Conservation (phyloP, 1,140 invertebrate genomes). For the Drosophila grimshawi region DNA sequence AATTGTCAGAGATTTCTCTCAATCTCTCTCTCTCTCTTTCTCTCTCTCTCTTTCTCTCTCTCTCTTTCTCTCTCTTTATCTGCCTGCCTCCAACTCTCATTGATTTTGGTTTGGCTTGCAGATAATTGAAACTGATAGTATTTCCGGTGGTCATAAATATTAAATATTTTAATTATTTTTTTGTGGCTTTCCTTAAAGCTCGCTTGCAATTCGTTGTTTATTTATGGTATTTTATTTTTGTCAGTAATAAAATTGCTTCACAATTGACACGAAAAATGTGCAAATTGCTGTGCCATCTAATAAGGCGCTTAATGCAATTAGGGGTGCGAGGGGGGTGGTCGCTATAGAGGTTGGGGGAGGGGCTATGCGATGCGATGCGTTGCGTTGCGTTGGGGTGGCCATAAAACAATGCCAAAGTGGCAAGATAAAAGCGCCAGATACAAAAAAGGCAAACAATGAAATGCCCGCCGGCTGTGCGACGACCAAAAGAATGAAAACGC, state of each 20-base stretch:
- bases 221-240: not conserved
- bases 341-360: not conserved
- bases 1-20: not conserved
- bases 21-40: too few species aligned
- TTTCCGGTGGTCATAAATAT: slow-evolving; percentile 43
- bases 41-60: too few species aligned
- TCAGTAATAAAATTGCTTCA: slow-evolving; percentile 10
- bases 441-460: slow-evolving; percentile 71
- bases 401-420: slow-evolving; percentile 74
- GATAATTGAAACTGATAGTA: slow-evolving; percentile 7
- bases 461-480: slow-evolving; percentile 54
- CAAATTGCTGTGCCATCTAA: slow-evolving; percentile 73
- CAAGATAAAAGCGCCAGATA: slow-evolving; percentile 67
- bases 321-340: not conserved
- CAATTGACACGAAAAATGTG: slow-evolving; percentile 64
- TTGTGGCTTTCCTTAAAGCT: slow-evolving; percentile 7
- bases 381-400: slow-evolving; percentile 11
- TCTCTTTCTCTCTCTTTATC: too few species aligned
- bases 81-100: too few species aligned
- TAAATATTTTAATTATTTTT: slow-evolving; percentile 45
- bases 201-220: not conserved
- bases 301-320: slow-evolving; percentile 74
- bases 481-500: slow-evolving; percentile 54
- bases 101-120: not conserved
- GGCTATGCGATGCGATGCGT: not conserved